phyloP scores from a whole-genome alignment of 1,140 invertebrate genomes.

The Pygmarrhopalites habei region DNA sequence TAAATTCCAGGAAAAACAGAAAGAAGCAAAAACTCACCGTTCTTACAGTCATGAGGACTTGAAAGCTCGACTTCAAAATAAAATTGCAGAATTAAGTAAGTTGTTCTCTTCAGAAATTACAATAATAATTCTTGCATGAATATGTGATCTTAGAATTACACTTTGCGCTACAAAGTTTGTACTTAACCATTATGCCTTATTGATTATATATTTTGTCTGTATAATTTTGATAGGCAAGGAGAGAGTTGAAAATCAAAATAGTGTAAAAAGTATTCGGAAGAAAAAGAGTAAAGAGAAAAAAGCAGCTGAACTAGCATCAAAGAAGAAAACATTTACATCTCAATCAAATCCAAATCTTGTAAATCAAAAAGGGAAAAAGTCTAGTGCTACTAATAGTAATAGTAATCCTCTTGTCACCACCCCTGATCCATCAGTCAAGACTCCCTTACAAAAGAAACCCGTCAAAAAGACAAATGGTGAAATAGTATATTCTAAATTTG shows the following conservation, averaged over 20 bases:
- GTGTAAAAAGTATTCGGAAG: constrained; percentile 13
- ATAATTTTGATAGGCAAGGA: not conserved
- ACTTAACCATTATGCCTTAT: not conserved
- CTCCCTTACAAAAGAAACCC: constrained; percentile 26
- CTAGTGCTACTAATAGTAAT: not conserved
- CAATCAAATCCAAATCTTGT: constrained; percentile 18
- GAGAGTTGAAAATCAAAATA: constrained; percentile 2
- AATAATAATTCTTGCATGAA: no score
- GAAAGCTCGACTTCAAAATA: constrained; percentile 7
- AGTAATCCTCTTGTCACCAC: no score
- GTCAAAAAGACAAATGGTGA: constrained; percentile 35
- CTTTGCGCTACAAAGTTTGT: not conserved
- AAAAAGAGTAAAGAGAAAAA: constrained; percentile 22
- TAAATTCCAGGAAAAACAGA: not conserved
- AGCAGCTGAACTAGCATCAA: constrained; percentile 1
- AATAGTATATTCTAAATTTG: constrained; percentile 38
- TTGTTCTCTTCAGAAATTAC: not conserved
- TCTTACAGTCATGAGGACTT: constrained; percentile 9
- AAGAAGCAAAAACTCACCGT: not conserved
- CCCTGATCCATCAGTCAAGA: constrained; percentile 16
- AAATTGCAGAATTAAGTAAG: constrained; percentile 9
- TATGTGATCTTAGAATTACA: no score
- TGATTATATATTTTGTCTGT: not conserved
- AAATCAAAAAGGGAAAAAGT: not conserved
- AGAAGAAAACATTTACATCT: constrained; percentile 33